Evolutionary conservation across 2,113 vertebrate genomes (phyloP).

Genomic region (Paraplagusia blochii): DNA sequence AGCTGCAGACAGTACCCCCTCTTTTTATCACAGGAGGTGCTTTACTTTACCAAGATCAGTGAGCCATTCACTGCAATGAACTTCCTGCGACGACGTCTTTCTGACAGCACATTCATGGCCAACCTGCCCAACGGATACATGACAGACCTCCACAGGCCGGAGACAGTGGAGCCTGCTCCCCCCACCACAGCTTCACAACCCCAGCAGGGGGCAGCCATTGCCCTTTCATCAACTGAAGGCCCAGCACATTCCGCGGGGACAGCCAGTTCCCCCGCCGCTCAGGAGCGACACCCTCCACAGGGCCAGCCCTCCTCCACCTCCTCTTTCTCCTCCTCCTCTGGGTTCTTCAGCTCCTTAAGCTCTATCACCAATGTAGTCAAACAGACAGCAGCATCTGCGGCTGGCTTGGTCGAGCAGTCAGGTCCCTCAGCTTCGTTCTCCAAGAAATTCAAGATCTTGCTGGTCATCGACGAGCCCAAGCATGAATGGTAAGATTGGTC

Average conservation of each 20-base stretch:
- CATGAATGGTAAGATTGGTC: constrained; percentile 91
- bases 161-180: constrained; percentile 69
- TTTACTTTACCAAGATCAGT: constrained; percentile 12
- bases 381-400: constrained; percentile 86
- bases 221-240: constrained; percentile 59
- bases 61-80: constrained; percentile 82
- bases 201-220: constrained; percentile 67
- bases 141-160: constrained; percentile 88
- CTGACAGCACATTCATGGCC: constrained; percentile 97
- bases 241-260: constrained; percentile 46
- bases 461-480: constrained; percentile 91
- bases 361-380: constrained; percentile 94
- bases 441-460: constrained; percentile 89
- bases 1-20: constrained; percentile 52
- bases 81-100: constrained; percentile 93
- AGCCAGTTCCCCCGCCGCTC: constrained; percentile 50
- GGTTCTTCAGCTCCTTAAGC: constrained; percentile 88
- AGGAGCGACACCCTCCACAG: constrained; percentile 62
- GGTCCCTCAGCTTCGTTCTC: constrained; percentile 56
- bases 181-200: constrained; percentile 62
- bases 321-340: constrained; percentile 39
- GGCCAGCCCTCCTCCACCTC: constrained; percentile 54
- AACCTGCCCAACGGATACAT: constrained; percentile 97
- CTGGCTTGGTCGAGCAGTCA: constrained; percentile 83
- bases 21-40: constrained; percentile 28